These are phyloP conservation scores for Catocala nupta DNA, from an alignment of 2,888 invertebrate species.

Conservation along the genomic window DNA sequence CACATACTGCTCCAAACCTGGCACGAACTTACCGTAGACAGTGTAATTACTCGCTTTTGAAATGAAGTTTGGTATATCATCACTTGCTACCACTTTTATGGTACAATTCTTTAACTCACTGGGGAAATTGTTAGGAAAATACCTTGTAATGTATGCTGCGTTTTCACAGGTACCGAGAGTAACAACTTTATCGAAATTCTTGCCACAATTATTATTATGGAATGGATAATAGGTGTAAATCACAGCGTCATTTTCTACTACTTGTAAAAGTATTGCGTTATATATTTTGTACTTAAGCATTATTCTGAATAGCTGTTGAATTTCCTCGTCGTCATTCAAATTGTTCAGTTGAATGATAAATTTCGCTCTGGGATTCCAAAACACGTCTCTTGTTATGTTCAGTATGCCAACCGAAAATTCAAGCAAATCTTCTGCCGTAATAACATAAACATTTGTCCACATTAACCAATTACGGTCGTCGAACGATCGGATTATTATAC, in stretches of 20 bases:
- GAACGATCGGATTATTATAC: conserved; percentile 52
- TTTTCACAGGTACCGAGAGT: conserved; percentile 57
- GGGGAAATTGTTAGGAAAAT: conserved; percentile 42
- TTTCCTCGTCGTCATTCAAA: conserved; percentile 36
- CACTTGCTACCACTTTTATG: conserved; percentile 57
- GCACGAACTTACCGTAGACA: conserved; percentile 47
- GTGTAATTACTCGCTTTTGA: conserved; percentile 52
- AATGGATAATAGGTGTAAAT: conserved; percentile 64
- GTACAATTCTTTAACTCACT: conserved; percentile 58
- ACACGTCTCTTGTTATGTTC: conserved; percentile 55
- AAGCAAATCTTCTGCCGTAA: conserved; percentile 49
- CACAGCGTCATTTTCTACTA: conserved; percentile 28
- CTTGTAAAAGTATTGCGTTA: conserved; percentile 57
- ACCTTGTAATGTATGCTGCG: conserved; percentile 27
- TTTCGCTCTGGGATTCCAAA: conserved; percentile 68
- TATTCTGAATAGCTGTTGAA: conserved; percentile 50
- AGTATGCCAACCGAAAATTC: conserved; percentile 52
- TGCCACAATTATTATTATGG: conserved; percentile 59
- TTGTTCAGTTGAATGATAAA: conserved; percentile 56
- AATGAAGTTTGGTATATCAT: conserved; percentile 60
- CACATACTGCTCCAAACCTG: conserved; percentile 68
- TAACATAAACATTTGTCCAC: conserved; percentile 60
- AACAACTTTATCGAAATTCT: conserved; percentile 45
- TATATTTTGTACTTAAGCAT: conserved; percentile 57
- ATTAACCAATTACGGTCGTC: conserved; percentile 49